A percentile compares a stretch with the other conserved stretches of the same genome.
Conservation (phyloP, 1,140 invertebrate genomes). For the Lasioglossum baleicum region DNA sequence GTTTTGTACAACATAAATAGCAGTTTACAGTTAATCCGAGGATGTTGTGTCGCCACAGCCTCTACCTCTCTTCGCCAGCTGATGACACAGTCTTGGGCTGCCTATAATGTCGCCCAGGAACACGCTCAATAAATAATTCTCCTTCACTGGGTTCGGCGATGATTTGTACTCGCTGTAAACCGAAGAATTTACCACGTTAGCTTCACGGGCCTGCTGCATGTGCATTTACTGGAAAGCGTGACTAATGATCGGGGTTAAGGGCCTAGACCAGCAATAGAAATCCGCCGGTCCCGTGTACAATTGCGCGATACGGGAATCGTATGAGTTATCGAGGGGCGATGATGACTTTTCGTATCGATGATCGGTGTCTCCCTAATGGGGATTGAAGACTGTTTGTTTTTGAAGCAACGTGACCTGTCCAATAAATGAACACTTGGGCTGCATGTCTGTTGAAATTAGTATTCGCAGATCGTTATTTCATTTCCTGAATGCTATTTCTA, state of each 20-base stretch:
- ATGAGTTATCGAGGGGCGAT: background rate
- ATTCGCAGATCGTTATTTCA: no score
- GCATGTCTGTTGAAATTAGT: no score
- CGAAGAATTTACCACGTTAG: slow-evolving; percentile 15
- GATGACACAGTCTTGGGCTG: slow-evolving; percentile 87
- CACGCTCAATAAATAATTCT: slow-evolving; percentile 90
- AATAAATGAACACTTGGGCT: no score
- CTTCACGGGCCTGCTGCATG: background rate
- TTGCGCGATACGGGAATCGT: background rate
- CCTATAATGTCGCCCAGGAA: slow-evolving; percentile 90
- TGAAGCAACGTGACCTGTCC: no score
- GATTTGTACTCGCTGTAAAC: slow-evolving; percentile 87
- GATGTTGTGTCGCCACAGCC: slow-evolving; percentile 73
- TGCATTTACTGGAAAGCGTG: background rate
- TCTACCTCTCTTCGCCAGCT: slow-evolving; percentile 86
- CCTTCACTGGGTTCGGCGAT: slow-evolving; percentile 86
- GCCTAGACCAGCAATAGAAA: background rate
- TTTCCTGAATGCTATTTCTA: no score
- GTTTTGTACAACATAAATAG: slow-evolving; percentile 4
- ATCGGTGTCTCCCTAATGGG: background rate
- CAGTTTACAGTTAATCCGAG: slow-evolving; percentile 54
- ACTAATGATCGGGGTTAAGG: background rate
- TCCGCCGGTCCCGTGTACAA: background rate
- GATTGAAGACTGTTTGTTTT: background rate
- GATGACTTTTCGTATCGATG: background rate